phyloP scores from a whole-genome alignment of 2,113 vertebrate genomes.

The Aix galericulata region DNA sequence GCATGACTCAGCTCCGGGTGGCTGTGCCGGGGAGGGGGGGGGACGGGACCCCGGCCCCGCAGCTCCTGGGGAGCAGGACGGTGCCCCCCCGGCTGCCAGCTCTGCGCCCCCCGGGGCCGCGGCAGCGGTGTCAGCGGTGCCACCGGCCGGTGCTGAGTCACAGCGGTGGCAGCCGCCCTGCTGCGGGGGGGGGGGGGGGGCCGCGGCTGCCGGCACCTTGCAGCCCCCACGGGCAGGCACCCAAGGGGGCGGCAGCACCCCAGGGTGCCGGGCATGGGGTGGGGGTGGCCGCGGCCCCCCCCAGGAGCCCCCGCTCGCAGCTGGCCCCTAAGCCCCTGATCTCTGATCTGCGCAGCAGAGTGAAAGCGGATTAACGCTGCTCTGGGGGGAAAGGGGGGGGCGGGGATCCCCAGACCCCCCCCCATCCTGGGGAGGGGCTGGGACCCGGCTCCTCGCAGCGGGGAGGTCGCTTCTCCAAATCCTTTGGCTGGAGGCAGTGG shows the following conservation, averaged over 20 bases:
- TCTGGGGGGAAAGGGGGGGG: background rate
- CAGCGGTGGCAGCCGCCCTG: background rate
- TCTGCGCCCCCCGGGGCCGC: background rate
- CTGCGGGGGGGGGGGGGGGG: too few relatives aligned
- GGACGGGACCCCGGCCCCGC: background rate
- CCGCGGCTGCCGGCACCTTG: background rate
- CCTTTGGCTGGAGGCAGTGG: fast-evolving
- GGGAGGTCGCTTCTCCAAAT: fast-evolving
- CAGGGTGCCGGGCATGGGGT: background rate
- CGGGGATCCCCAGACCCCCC: too few relatives aligned
- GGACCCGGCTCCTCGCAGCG: background rate
- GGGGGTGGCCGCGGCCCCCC: background rate
- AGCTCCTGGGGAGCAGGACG: background rate
- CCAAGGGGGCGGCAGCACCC: background rate
- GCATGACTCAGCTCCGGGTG: slow-evolving; percentile 41
- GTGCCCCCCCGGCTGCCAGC: background rate
- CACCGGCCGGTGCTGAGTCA: slow-evolving; percentile 27
- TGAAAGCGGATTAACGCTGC: slow-evolving; percentile 22
- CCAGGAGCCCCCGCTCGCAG: background rate
- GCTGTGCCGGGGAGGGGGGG: background rate
- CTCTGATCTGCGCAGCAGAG: background rate
- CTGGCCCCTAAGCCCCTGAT: background rate
- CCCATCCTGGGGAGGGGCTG: background rate
- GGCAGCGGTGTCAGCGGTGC: background rate
- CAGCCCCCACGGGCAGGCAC: background rate